Base-by-base conservation (phyloP, 2,888 invertebrate species). In the Prosopocoilus inquinatus region DNA sequence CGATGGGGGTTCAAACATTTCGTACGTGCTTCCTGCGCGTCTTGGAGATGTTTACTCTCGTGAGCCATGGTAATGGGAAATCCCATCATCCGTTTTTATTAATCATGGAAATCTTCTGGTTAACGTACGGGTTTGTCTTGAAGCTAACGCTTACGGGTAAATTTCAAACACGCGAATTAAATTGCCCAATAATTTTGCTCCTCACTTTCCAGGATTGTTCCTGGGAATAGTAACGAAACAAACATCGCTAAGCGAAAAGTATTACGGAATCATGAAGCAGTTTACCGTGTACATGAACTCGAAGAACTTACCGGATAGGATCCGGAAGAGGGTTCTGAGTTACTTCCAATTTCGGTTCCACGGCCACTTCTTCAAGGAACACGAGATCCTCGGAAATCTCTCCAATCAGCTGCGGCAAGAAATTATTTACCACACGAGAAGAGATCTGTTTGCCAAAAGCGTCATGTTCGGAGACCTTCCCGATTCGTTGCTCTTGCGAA, bases 331-430 rank as follows among this genome's bases (percentile, higher is more conserved):
- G 36, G 65, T 80, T 1, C 59, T 73, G 2, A 57, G 61, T 3
- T 80, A 75, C 52, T 76, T 73, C 55, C 69, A 75, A 53, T 80
- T 77, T 55, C 74, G 74, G 28, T 75, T 70, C 49, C 76, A 75
- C 48, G 75, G 72, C 39, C 70, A 71, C 38, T 75, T 76, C 55
- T 76, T 74, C 48, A 73, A 76, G 13, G 75, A 79, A 54, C 65
- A 64, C 15, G 66, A 69, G 8, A 77, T 80, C 32, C 67, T 77
- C n/a, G 62, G 66, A 1, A 73, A 75, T 46, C 67, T 79, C 0
- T 76, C 79, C 1, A 74, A 83, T 32, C 77, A 79, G 32, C 52
- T 47, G 34, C 55, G 52, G 13, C 59, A 77, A 71, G 76, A 78
- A 61, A 66, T 79, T 8, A 63, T 75, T 46, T 60, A 77, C 4